Evolutionary conservation across 2,113 vertebrate genomes (phyloP), one percentile per base, ranked within the genome.

Genomic region (Narcine bancroftii): DNA sequence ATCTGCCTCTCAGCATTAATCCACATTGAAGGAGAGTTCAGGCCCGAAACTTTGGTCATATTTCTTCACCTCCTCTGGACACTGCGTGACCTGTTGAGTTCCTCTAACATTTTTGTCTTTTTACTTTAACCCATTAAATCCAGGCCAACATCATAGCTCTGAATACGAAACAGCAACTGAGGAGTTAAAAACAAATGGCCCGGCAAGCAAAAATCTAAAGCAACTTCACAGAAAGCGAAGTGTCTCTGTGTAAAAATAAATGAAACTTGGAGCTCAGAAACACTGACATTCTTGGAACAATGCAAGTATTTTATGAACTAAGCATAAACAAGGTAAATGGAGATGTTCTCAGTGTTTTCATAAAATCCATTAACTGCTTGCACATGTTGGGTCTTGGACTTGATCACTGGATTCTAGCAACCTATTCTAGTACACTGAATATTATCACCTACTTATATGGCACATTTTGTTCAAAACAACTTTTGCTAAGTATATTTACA

Each of bases 221-320:
- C 26, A 21, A 69, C 66, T 5, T 24, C 26, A 4, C 17, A 69
- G 19, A 24, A 69, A 69, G 21, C 17, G 17, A 69, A 1, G 66
- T 69, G 21, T 2, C 66, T 69, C 1, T 69, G 19, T 21, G 5
- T 69, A 24, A 69, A 29, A 79, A 2, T 9, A 29, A 47, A 21
- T 50, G 11, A 47, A 79, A 69, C 66, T 47, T 47, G 26, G 45
- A 79, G 24, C 76, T 79, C 6, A 9, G 76, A 50, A 79, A 47
- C 42, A 42, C 75, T 79, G 76, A 47, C 76, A 79, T 26, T 29
- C 47, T 79, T 79, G 76, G 76, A 79, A 29, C 76, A 79, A 79
- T 79, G 45, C 24, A 29, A 26, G 42, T 1, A 24, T 83, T 56
- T 33, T 83, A 33, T n/a, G 79, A 33, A 56, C 29, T 33, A 56